Base-by-base conservation (phyloP, 1,140 invertebrate genomes). In the Nebria ingens region DNA sequence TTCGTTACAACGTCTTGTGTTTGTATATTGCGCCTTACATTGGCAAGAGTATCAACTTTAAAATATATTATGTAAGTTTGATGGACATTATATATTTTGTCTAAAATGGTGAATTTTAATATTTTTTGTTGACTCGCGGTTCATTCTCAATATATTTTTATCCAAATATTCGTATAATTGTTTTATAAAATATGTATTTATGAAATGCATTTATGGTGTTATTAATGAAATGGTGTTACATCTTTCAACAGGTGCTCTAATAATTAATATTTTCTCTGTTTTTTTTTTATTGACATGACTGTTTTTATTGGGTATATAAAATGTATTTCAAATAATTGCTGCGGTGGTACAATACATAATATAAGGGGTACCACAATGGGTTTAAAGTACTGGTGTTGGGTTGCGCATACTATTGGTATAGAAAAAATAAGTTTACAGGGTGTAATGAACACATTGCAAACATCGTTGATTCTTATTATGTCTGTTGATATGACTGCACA, bases 171-270 rank as follows among this genome's bases (percentile, higher is more conserved):
- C n/a, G n/a, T n/a, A n/a, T n/a, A n/a, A n/a, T n/a, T 34, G 25
- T 34, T 6, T 34, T 34, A 34, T 34, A 34, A 9, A 34, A 34
- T 34, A 34, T 34, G 25, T 34, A 34, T 34, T 9, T 34, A 9
- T 34, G 25, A 6, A 34, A 34, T 34, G 25, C 40, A 45, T 45
- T 22, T 21, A 51, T 51, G 50, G 50, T 51, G 50, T 22, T 51
- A 51, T 51, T 51, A 51, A 51, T 51, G 19, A 21, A 21, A 51
- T 51, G 21, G 2, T 51, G 21, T 51, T 21, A 20, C 19, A 13
- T 22, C 21, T 51, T 51, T 51, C 50, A 51, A 51, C 50, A 51
- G 50, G 50, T 51, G 19, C 50, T 21, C 50, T 51, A 51, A 4
- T 21, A 21, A 20, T 51, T 21, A 51, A n/a, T n/a, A n/a, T n/a